Evolutionary conservation across 2,797 vertebrate genomes (phyloP), one percentile per base, ranked within the genome.

Genomic region (Perodicticus potto): DNA sequence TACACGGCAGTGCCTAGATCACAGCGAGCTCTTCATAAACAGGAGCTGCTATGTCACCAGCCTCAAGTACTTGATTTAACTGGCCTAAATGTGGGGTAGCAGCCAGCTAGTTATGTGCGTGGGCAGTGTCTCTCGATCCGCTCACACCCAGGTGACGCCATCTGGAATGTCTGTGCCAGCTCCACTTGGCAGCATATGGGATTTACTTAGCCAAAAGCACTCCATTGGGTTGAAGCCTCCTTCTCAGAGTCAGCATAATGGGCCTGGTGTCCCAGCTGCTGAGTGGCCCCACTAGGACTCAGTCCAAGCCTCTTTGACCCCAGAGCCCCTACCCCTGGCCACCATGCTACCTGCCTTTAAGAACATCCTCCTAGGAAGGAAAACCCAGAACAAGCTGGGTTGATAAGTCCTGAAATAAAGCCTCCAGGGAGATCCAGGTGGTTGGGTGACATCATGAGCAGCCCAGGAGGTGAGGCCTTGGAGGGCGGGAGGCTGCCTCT

Each of bases 391-490:
- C 0, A 22, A 49, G 17, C 67, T 17, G 29, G 32, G 40, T 45
- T 0, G 32, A 1, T 34, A 32, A 69, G 37, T 57, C 55, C 80
- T 45, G 43, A 53, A 53, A 32, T 11, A 16, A 89, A 37, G 8
- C 25, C 22, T 34, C 49, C 53, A 4, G 67, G 22, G n/a, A 29
- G 11, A 20, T 43, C 61, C 40, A 59, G 78, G 63, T 29, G 5
- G 7, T 29, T 12, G 9, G 29, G 23, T 53, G n/a, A n/a, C 0
- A 2, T n/a, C 57, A 7, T 1, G 2, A 9, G 63, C 1, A 5
- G 32, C 34, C 16, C 40, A 29, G 53, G 53, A n/a, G 25, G 27
- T 1, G 22, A 59, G 7, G 23, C 14, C 53, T 25, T 4, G 9
- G 1, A 4, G 2, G 25, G 29, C 16, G 10, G 4, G 25, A 9